Evolutionary conservation across 2,113 vertebrate genomes (phyloP).

Genomic region (Sebastes schlegelii): DNA sequence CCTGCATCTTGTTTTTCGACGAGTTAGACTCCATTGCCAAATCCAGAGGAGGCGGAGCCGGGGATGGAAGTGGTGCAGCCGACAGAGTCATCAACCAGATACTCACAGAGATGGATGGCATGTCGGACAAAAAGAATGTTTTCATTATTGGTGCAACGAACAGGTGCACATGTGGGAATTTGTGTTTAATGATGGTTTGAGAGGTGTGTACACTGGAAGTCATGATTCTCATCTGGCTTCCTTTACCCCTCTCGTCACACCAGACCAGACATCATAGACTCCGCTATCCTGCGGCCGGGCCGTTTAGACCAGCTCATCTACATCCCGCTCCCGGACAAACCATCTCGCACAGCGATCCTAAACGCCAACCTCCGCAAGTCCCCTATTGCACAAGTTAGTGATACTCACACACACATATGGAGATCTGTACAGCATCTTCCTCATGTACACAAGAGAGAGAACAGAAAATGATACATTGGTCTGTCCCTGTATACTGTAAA

Average conservation of each 20-base stretch:
- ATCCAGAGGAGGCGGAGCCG: conserved; percentile 93
- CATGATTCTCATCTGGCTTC: neutral
- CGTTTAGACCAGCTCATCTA: conserved; percentile 97
- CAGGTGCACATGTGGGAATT: conserved; percentile 50
- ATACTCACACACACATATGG: neutral
- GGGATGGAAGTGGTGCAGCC: conserved; percentile 92
- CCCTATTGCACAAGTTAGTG: conserved; percentile 83
- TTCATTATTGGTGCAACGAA: conserved; percentile 98
- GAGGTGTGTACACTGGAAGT: neutral
- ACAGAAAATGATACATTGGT: neutral
- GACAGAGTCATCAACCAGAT: conserved; percentile 98
- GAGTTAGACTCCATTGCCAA: conserved; percentile 97
- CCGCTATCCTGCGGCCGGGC: conserved; percentile 94
- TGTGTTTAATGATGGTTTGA: neutral
- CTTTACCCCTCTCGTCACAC: conserved; percentile 4
- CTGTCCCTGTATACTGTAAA: neutral
- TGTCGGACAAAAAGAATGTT: conserved; percentile 98
- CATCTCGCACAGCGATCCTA: conserved; percentile 86
- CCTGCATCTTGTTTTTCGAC: conserved; percentile 95
- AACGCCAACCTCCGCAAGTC: conserved; percentile 97
- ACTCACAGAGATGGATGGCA: conserved; percentile 97
- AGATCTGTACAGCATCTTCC: neutral
- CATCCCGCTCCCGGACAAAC: conserved; percentile 93
- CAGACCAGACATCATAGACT: conserved; percentile 95
- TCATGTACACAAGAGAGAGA: neutral